Conservation (phyloP, 1,140 invertebrate genomes). For the Lordiphosa clarofinis region DNA sequence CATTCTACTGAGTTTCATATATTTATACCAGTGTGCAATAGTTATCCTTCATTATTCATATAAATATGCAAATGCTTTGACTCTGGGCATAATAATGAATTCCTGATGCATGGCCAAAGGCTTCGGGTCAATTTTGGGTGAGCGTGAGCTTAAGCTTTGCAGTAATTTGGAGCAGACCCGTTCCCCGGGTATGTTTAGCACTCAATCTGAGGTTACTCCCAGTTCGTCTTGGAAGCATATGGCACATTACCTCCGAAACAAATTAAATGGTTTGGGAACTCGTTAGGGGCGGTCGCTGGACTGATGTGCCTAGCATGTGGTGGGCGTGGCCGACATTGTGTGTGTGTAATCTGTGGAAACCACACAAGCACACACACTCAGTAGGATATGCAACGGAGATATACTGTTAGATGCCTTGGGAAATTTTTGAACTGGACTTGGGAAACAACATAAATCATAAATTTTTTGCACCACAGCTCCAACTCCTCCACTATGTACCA, state of each 20-base stretch:
- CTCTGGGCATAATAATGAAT: conserved; percentile 56
- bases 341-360: conserved; percentile 56
- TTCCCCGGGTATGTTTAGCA: conserved; percentile 49
- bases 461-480: conserved; percentile 30
- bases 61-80: conserved; percentile 69
- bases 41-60: conserved; percentile 71
- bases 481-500: conserved; percentile 1
- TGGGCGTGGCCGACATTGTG: conserved; percentile 47
- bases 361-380: conserved; percentile 20
- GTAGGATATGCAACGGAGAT: conserved; percentile 28
- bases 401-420: conserved; percentile 12
- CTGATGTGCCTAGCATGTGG: conserved; percentile 41
- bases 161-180: conserved; percentile 9
- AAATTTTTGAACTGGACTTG: conserved; percentile 31
- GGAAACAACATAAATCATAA: conserved; percentile 59
- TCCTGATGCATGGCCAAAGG: conserved; percentile 53
- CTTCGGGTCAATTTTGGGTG: conserved; percentile 48
- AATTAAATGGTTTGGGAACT: conserved; percentile 69
- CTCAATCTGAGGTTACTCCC: conserved; percentile 66
- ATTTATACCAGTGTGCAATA: conserved; percentile 20
- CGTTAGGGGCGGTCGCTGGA: conserved; percentile 57
- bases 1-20: too few species aligned
- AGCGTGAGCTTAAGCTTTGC: conserved; percentile 17
- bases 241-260: conserved; percentile 73
- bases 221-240: conserved; percentile 33